Conservation (phyloP, 2,797 vertebrate species). For the Acomys russatus region DNA sequence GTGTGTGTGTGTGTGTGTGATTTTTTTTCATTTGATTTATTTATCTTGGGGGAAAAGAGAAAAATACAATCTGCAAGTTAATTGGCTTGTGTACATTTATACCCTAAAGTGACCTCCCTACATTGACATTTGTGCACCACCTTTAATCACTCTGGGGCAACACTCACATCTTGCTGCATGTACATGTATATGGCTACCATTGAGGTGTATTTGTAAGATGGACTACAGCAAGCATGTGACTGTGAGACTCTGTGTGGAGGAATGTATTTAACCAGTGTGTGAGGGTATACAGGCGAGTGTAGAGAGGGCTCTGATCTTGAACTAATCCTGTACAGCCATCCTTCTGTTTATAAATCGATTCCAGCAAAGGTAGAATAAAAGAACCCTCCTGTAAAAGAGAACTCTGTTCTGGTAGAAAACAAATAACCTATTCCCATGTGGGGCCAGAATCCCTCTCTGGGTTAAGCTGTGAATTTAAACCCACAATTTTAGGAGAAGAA, state of each 20-base stretch:
- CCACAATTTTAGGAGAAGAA: conserved; percentile 53
- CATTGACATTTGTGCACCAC: conserved; percentile 64
- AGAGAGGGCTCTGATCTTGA: conserved; percentile 66
- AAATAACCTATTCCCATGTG: conserved; percentile 6
- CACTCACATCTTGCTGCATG: conserved; percentile 84
- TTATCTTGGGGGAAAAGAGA: conserved; percentile 84
- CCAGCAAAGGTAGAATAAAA: conserved; percentile 61
- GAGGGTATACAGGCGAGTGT: not conserved
- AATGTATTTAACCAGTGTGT: conserved; percentile 53
- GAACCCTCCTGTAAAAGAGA: conserved; percentile 56
- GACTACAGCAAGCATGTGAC: conserved; percentile 79
- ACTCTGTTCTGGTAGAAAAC: conserved; percentile 55
- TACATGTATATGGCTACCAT: conserved; percentile 74
- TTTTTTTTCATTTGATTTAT: conserved; percentile 81
- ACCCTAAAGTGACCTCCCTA: conserved; percentile 72
- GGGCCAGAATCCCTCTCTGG: not conserved
- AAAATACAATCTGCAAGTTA: conserved; percentile 71
- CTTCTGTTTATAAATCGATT: conserved; percentile 67
- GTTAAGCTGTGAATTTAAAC: conserved; percentile 66
- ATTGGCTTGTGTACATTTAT: conserved; percentile 76
- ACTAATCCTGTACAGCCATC: conserved; percentile 74
- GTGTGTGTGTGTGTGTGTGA: conserved; percentile 71
- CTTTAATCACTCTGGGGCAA: conserved; percentile 67
- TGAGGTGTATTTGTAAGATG: conserved; percentile 78
- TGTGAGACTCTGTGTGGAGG: conserved; percentile 62